Evolutionary conservation across 2,888 invertebrate genomes (phyloP), one percentile per base, ranked within the genome.

Genomic region (Gastrophysa polygoni): DNA sequence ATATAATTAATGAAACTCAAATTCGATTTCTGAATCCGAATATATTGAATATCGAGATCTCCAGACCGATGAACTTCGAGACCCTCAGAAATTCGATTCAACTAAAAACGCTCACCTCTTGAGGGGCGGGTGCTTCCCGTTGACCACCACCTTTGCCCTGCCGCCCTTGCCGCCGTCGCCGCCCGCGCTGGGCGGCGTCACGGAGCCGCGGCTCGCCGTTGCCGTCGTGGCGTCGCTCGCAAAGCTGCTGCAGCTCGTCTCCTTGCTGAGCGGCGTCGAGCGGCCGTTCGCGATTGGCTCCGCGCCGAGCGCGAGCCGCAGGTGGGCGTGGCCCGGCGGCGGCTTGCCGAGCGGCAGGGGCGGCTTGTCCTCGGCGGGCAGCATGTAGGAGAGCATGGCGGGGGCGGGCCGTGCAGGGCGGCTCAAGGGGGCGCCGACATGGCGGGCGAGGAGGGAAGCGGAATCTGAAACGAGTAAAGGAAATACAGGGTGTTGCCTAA

Each of bases 351-450:
- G 87, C 70, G 87, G 89, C 80, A 91, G 91, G 71, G 91, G 91
- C 84, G 91, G 89, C 80, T 91, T 91, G 79, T 91, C 90, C 76
- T 90, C 91, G 76, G 89, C 87, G 55, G 91, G 91, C 73, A 91
- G 84, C 89, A 91, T 90, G 80, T 91, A 91, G 71, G 91, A 91
- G 83, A 91, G 84, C 91, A 91, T 91, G 66, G 68, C 75, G 54
- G 55, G 44, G 38, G 52, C 34, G 57, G 57, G 49, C 59, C 57
- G 60, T 54, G 56, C 50, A 50, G 59, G 59, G 54, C 56, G 43
- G 54, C 24, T 54, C 10, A 54, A 11, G 44, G 17, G 43, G 16
- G 24, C 4, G 24, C 2, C 3, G 51, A 17, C 51, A 51, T 54
- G 10, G 28, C 3, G 24, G 64, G 38, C 34, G 50, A 55, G 18